Conservation (phyloP, 1,140 invertebrate genomes). For the Notospermus geniculatus region DNA sequence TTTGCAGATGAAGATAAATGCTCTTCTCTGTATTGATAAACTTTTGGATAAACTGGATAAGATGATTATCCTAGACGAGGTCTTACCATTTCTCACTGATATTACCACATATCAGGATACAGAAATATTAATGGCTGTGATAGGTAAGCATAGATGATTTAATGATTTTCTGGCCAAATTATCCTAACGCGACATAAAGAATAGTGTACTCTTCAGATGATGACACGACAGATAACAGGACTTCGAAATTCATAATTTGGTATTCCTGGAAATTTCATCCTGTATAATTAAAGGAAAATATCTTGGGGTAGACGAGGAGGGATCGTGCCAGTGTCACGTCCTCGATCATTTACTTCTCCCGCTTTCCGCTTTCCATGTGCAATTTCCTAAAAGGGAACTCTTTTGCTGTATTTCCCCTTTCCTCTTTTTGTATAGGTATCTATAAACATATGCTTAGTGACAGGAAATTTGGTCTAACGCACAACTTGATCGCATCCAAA, state of each 20-base stretch:
- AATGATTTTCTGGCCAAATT: constrained; percentile 73
- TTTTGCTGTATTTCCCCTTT: constrained; percentile 11
- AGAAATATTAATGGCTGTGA: constrained; percentile 58
- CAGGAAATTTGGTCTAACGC: constrained; percentile 86
- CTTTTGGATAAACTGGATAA: constrained; percentile 72
- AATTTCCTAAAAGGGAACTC: no score
- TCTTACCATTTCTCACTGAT: constrained; percentile 85
- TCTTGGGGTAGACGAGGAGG: no score
- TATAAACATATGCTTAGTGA: constrained; percentile 89
- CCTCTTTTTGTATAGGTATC: constrained; percentile 77
- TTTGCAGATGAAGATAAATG: constrained; percentile 48
- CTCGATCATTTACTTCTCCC: no score
- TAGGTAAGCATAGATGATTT: constrained; percentile 65
- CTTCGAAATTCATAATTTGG: no score
- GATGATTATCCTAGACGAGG: constrained; percentile 84
- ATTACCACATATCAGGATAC: constrained; percentile 80
- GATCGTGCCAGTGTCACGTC: no score
- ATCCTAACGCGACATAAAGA: constrained; percentile 64
- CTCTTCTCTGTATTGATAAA: constrained; percentile 51
- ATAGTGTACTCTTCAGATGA: no score
- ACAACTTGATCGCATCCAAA: constrained; percentile 88
- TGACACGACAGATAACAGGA: no score
- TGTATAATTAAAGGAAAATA: no score
- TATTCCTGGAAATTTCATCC: no score
- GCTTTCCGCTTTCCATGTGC: no score